Evolutionary conservation across 2,797 vertebrate species (phyloP), one percentile per base, ranked within the genome.

Genomic region (Lateolabrax maculatus): DNA sequence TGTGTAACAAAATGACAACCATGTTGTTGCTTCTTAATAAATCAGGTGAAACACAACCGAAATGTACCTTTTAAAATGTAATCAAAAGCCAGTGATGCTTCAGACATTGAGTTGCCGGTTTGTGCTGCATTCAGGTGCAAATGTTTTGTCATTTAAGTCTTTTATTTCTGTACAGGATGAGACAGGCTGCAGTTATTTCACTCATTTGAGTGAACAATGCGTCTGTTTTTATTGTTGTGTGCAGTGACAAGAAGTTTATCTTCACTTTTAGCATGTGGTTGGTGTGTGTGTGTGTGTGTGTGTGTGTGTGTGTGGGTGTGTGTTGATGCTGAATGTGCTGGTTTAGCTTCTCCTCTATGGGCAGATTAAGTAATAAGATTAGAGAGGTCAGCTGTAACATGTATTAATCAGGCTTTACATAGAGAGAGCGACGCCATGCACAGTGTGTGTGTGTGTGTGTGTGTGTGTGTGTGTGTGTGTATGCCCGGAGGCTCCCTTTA

Each of bases 281-380:
- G n/a, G n/a, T n/a, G n/a, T n/a, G n/a, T n/a, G n/a, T n/a, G n/a
- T n/a, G n/a, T n/a, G n/a, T 29, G 41, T 65, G 71, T 78, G 25
- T 61, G 36, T 61, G 56, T 60, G 43, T 72, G 55, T 61, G 60
- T 77, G 61, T 36, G 25, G 11, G 34, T 52, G 44, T 19, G 49
- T 16, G 68, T 11, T 23, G 29, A 68, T 67, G 65, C 18, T 44
- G 37, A 65, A 55, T 29, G 48, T 71, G 70, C 71, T 41, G 71
- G 29, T 49, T 58, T 49, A 58, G 68, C 74, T 36, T 80, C 79
- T 75, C 19, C 36, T 75, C 70, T 52, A 4, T 56, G 77, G 48
- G n/a, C 89, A 80, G 87, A 87, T 85, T 87, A 79, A 78, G 80
- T 86, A 86, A 86, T 79, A 71, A 78, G 82, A 85, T 87, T 85